Evolutionary conservation across 2,797 vertebrate species (phyloP).

Genomic region (Rhinogobio ventralis): DNA sequence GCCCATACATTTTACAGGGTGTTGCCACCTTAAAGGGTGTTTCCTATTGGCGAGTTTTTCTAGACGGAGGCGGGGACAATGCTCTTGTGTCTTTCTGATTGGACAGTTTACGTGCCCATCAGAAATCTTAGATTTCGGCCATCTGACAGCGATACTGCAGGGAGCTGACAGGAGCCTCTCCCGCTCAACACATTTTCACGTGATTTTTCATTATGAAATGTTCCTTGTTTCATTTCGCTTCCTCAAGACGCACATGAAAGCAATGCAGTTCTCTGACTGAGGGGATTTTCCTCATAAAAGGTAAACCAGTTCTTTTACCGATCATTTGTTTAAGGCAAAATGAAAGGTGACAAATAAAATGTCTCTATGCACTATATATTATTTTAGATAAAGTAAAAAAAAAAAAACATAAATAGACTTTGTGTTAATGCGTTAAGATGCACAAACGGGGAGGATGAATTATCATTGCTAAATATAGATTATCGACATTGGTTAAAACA

Average conservation of each 20-base stretch:
- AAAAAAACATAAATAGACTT: not conserved
- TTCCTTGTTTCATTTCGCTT: not conserved
- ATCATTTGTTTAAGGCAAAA: not conserved
- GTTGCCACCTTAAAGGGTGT: not conserved
- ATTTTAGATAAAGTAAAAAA: not conserved
- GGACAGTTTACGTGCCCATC: constrained; percentile 60
- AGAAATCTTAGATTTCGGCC: constrained; percentile 29
- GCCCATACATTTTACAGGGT: constrained; percentile 29
- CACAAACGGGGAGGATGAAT: not conserved
- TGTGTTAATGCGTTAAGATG: not conserved
- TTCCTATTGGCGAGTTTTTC: constrained; percentile 31
- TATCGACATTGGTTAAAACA: not conserved
- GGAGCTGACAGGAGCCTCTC: constrained; percentile 69
- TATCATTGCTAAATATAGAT: not conserved
- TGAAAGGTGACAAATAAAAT: not conserved
- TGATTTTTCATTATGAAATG: constrained; percentile 37
- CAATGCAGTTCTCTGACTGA: constrained; percentile 24
- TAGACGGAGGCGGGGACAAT: not conserved
- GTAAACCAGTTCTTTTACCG: constrained; percentile 29
- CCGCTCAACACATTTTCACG: constrained; percentile 36
- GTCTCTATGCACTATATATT: not conserved
- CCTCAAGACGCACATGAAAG: constrained; percentile 18
- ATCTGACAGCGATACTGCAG: constrained; percentile 64
- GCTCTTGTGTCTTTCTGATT: constrained; percentile 61
- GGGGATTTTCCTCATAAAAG: constrained; percentile 41